Evolutionary conservation across 2,797 vertebrate species (phyloP), one percentile per base, ranked within the genome.

Genomic region (Zenarchopterus dispar): DNA sequence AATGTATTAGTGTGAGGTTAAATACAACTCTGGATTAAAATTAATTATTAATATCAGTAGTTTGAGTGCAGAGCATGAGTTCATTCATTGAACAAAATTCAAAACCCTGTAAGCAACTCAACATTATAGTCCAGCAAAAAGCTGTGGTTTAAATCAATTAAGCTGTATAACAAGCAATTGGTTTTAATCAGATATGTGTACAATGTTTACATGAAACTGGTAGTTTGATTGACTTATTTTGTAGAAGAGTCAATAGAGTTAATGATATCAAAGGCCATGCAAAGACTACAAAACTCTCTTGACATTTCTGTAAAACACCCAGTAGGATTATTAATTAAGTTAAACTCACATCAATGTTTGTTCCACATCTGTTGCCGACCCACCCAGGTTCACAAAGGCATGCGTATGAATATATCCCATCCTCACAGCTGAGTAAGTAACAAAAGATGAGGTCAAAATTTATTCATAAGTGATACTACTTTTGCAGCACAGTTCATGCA

Each of bases 301-400:
- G 75, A 58, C 48, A 24, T 50, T 72, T 52, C 18, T 57, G 22
- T 48, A 47, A 15, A 81, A 68, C 31, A 33, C 57, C 56, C 50
- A 28, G 65, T 13, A 24, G 73, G 68, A 65, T 70, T 58, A 68
- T 76, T 73, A 79, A 72, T 77, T 55, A 73, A 61, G 50, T 28
- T 66, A 44, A 13, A 87, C 94, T 88, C 93, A 96, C 94, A 16
- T 95, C 89, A 74, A 95, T 87, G 85, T 94, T 93, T 57, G 75
- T 89, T 78, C 95, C 90, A 75, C 93, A 96, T 91, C 88, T 93
- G 85, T 78, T 82, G 66, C 89, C 88, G 2, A 75, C 94, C 94
- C 93, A 95, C 83, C 93, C 95, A 39, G 69, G 28, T 55, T 95
- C 92, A 88, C 95, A 95, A 5, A 81, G 77, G 65, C 94, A 94